Conservation (phyloP, 2,113 vertebrate species). For the Proterorhinus semilunaris region DNA sequence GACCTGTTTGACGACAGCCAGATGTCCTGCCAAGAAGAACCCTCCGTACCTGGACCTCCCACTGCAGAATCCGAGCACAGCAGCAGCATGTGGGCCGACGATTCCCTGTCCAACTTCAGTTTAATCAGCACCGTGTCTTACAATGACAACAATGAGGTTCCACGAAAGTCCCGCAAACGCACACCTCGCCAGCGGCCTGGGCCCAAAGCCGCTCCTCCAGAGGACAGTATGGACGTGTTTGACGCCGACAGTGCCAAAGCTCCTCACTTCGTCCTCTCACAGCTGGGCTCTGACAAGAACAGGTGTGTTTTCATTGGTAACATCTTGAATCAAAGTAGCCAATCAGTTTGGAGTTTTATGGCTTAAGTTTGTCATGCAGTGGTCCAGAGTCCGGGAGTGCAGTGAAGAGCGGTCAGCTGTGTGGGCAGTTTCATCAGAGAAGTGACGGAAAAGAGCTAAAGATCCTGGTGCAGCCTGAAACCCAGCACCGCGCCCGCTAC, state of each 20-base stretch:
- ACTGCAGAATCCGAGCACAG: slow-evolving; percentile 93
- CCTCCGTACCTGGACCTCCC: slow-evolving; percentile 51
- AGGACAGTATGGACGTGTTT: slow-evolving; percentile 99
- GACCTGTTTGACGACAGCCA: slow-evolving; percentile 96
- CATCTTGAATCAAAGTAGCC: neutral
- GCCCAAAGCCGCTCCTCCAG: slow-evolving; percentile 85
- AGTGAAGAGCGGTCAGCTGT: slow-evolving; percentile 87
- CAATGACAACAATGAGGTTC: slow-evolving; percentile 98
- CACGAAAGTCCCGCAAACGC: slow-evolving; percentile 95
- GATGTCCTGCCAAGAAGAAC: slow-evolving; percentile 99
- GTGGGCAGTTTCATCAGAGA: slow-evolving; percentile 90
- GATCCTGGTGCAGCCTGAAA: slow-evolving; percentile 97
- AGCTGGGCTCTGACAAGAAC: slow-evolving; percentile 93
- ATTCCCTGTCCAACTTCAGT: slow-evolving; percentile 98
- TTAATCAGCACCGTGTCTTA: slow-evolving; percentile 95
- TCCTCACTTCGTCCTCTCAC: slow-evolving; percentile 98
- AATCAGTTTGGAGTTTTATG: neutral
- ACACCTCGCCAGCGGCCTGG: slow-evolving; percentile 96
- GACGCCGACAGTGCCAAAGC: slow-evolving; percentile 98
- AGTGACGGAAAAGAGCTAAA: slow-evolving; percentile 96
- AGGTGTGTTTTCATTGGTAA: slow-evolving; percentile 32
- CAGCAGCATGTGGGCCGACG: slow-evolving; percentile 98
- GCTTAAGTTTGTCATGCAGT: slow-evolving; percentile 48
- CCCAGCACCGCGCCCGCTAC: slow-evolving; percentile 95
- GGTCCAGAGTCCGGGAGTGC: slow-evolving; percentile 64